Evolutionary conservation across 2,888 invertebrate species (phyloP), one percentile per base, ranked within the genome.

Genomic region (Andrena haemorrhoa): DNA sequence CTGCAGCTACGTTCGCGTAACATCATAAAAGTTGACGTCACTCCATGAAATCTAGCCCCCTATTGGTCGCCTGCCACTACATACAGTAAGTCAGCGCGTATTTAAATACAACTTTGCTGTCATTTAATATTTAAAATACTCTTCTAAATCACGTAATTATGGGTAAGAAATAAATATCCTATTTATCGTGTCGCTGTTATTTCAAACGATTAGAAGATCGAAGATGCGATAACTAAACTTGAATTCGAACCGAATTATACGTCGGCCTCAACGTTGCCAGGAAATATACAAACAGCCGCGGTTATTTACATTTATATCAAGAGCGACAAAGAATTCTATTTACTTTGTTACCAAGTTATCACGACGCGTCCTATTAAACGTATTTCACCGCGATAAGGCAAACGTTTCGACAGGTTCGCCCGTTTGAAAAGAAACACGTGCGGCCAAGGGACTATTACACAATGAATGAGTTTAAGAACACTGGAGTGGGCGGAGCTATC

Each of bases 401-500:
- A 16, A 12, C 10, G 23, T n/a, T 2, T 33, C 26, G n/a, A 20
- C 20, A 60, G 29, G 6, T 20, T 64, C n/a, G 10, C 1, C 33
- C 58, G 10, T 33, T 53, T 3, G 12, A 29, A 26, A 41, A 31
- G 8, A 72, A 23, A 29, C 63, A 72, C 60, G 61, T 71, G 60
- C n/a, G 56, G 33, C 33, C 20, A 23, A 2, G 26, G 10, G 7
- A 8, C 6, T 29, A 72, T 51, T 31, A 47, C 41, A 53, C 53
- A 68, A 75, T 69, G 70, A 73, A 82, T 80, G 73, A 70, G 65
- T 86, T 85, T 78, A 16, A 47, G 82, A 86, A 86, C 85, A 29
- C 82, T 41, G 1, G 0, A 41, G 20, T 75, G 77, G 90, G 90
- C 89, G 90, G 90, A 74, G 88, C 86, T 68, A 73, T 74, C 81